Evolutionary conservation across 2,797 vertebrate genomes (phyloP), one percentile per base, ranked within the genome.

Genomic region (Clarias fuscus): DNA sequence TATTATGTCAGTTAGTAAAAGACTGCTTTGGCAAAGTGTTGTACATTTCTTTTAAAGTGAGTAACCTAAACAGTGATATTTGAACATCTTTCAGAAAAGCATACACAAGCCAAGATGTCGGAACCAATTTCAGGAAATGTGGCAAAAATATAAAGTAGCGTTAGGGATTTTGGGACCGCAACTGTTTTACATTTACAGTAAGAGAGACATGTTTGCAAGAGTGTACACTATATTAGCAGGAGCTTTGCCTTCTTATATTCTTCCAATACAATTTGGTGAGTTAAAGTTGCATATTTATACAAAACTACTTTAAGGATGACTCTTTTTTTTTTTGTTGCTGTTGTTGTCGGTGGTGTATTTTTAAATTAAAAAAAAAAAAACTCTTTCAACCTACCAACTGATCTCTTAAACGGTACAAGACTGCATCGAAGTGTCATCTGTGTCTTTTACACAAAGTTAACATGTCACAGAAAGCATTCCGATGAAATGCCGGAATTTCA

Each of bases 251-350:
- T 88, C 90, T 87, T 85, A 77, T 30, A 83, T 59, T 84, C 79
- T 72, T 89, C 91, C 73, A 86, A 89, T 87, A 89, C 62, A 78
- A 84, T 88, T 88, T 87, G 89, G 89, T 62, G 83, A 85, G 18
- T 70, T 68, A 61, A 85, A 86, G 91, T 93, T 94, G 93, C 93
- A 94, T 94, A 94, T 92, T 83, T 81, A 87, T 90, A 92, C 90
- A 91, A 91, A 92, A 89, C 90, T 84, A 91, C 84, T 87, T 87
- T 75, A 82, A 92, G 94, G 94, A 84, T 79, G 67, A 68, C 70
- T 75, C 7, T 83, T 78, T 70, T 24, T 78, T 70, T 24, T 91
- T 91, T 88, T 92, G 73, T 91, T 90, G 37, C 4, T 37, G 37
- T 53, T 53, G 48, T 13, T 53, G 48, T 1, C 3, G 48, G 11